Evolutionary conservation across 2,113 vertebrate species (phyloP).

Genomic region (Atlantisia rogersi): DNA sequence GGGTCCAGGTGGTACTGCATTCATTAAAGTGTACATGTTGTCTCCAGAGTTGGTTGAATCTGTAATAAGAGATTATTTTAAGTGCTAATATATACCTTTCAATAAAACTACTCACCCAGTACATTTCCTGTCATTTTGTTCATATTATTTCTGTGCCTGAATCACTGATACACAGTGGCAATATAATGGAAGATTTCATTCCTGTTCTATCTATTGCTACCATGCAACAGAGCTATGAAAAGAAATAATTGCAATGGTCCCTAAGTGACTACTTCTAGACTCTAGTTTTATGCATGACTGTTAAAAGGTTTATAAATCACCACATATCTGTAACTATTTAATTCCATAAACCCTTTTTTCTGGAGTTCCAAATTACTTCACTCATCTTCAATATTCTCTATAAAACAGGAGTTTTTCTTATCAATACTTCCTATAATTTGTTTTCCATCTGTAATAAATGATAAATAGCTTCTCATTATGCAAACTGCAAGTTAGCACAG

Average conservation of each 20-base stretch:
- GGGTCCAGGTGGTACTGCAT: constrained; percentile 91
- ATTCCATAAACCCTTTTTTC: constrained; percentile 1
- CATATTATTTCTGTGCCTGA: not conserved
- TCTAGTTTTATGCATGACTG: not conserved
- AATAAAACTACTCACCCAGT: constrained; percentile 8
- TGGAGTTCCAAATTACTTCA: not conserved
- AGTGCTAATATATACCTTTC: constrained; percentile 9
- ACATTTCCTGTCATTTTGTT: constrained; percentile 13
- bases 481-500: not conserved
- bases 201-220: not conserved
- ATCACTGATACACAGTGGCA: not conserved
- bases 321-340: not conserved
- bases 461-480: not conserved
- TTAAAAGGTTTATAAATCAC: constrained; percentile 50
- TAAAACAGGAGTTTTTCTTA: not conserved
- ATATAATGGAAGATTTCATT: constrained; percentile 14
- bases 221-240: constrained; percentile 18
- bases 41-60: constrained; percentile 98
- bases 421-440: not conserved
- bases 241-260: constrained; percentile 31
- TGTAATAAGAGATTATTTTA: constrained; percentile 75
- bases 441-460: not conserved
- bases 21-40: constrained; percentile 99
- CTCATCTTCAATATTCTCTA: not conserved
- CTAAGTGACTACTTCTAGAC: not conserved